Evolutionary conservation across 35 echinoderm and acorn worm genomes (phyloP).

Genomic region (Holothuria glaberrima): DNA sequence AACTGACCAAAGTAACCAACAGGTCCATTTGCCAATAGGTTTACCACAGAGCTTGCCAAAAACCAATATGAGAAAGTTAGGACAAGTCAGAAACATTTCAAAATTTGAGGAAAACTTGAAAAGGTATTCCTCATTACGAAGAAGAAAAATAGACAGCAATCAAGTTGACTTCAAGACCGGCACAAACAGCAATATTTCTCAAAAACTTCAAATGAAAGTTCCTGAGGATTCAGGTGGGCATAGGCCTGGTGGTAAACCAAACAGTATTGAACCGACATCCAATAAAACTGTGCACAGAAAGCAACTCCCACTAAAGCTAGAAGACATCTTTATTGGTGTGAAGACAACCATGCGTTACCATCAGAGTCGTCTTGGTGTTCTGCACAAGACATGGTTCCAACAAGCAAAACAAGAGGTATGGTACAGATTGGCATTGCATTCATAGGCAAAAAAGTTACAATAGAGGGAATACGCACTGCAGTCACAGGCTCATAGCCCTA

Average conservation of each 20-base stretch:
- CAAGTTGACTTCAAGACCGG: not conserved
- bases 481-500: too few species aligned
- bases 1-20: not conserved
- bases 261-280: not conserved
- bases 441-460: too few species aligned
- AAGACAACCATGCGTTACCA: constrained; percentile 92
- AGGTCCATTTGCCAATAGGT: not conserved
- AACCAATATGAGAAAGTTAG: constrained; percentile 55
- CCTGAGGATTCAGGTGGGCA: not conserved
- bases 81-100: constrained; percentile 32
- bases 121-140: too few species aligned
- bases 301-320: not conserved
- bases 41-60: constrained; percentile 12
- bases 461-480: too few species aligned
- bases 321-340: constrained; percentile 94
- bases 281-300: constrained; percentile 14
- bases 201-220: not conserved
- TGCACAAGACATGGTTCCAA: constrained; percentile 85
- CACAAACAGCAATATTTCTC: not conserved
- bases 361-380: constrained; percentile 56
- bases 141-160: not conserved
- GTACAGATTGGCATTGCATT: too few species aligned
- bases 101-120: not conserved
- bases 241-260: not conserved
- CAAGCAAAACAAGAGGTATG: constrained; percentile 84